These are phyloP conservation scores for Regulus satrapa DNA, from an alignment of 2,113 vertebrate genomes.

Conservation along the genomic window DNA sequence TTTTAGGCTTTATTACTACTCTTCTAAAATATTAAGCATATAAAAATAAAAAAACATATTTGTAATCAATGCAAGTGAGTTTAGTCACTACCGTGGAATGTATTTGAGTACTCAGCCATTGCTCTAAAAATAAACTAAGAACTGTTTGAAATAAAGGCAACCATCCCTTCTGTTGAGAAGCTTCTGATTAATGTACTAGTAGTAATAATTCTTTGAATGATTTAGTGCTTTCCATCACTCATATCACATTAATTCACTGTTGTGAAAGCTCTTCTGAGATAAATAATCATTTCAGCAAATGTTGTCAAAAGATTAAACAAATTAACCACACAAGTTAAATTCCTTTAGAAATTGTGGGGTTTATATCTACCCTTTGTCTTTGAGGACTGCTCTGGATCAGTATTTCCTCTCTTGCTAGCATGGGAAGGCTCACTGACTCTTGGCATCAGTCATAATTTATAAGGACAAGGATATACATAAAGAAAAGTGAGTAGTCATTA, in stretches of 20 bases:
- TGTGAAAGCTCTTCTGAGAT: background rate
- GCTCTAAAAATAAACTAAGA: background rate
- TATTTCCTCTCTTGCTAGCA: background rate
- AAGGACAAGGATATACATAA: background rate
- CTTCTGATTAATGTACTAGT: background rate
- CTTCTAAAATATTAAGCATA: background rate
- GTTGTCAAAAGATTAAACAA: background rate
- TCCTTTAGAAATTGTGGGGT: background rate
- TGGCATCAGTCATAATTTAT: background rate
- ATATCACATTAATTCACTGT: background rate
- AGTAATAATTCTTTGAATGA: background rate
- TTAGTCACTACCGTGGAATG: background rate
- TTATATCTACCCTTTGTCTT: background rate
- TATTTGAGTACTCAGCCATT: background rate
- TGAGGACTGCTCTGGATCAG: background rate
- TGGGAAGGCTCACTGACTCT: background rate
- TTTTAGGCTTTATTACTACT: background rate
- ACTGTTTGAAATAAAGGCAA: background rate
- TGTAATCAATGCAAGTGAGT: background rate
- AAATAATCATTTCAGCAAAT: background rate
- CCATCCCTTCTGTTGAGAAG: background rate
- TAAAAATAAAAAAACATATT: background rate
- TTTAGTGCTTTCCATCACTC: background rate
- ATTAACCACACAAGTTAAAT: background rate
- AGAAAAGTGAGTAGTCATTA: background rate